Base-by-base conservation (phyloP, 2,888 invertebrate genomes). In the Amiota mariae region DNA sequence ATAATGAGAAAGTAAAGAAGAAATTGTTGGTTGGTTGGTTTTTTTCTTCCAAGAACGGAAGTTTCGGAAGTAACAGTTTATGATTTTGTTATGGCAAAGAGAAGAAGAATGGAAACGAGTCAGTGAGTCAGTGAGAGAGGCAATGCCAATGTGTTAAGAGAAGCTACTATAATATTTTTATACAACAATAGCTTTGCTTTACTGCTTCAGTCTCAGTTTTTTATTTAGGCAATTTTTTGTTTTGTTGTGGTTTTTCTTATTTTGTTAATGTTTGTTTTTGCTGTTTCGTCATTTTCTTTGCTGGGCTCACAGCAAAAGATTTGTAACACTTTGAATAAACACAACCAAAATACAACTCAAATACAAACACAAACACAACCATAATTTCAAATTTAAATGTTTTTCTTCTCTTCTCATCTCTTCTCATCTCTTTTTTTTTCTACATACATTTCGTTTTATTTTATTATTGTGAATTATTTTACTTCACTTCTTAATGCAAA, bases 301-400 rank as follows among this genome's bases (percentile, higher is more conserved):
- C 63, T 15, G 63, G 63, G 63, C 63, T 46, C 63, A 63, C 63
- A 59, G 59, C n/a, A 15, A 11, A 36, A 63, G 36, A 63, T 46
- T 63, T 24, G 36, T 20, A 59, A 59, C n/a, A 15, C 18, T 59
- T 59, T 20, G 20, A 59, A 18, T 36, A 36, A 36, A 36, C 36
- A 36, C 8, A 36, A 36, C 36, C 36, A 36, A 6, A 36, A 36
- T 6, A 4, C 36, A 36, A 36, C 36, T 6, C 36, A 36, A 36
- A 36, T 12, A 51, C 54, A 51, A 51, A 10, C 12, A 3, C 54
- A 51, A 51, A 51, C 51, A 51, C 2, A 13, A 51, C 4, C 11
- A n/a, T n/a, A 51, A 51, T 51, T 51, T 24, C 24, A 24, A 36
- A 36, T 6, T 36, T 6, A 36, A 36, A 36, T 36, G 54, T n/a